Percentiles rank a stretch among this genome's conserved stretches.
These are phyloP conservation scores for Liolophura sinensis DNA, from an alignment of 1,140 invertebrate genomes.

Conservation along the genomic window DNA sequence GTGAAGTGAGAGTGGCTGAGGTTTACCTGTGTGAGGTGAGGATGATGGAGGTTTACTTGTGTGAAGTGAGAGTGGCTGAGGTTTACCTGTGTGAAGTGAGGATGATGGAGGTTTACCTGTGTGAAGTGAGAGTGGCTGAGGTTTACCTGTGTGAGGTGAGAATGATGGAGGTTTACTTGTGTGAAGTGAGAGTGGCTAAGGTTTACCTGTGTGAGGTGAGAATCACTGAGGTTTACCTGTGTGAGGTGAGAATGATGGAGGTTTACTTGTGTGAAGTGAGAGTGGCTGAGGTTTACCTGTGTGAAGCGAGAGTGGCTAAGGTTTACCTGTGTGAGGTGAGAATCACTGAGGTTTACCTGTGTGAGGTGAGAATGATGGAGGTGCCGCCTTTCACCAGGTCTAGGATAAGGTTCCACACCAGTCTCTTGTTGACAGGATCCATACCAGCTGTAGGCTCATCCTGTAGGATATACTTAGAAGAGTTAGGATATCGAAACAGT, in stretches of 20 bases:
- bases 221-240: neutral
- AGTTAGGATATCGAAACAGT: constrained; percentile 78
- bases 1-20: too few relatives aligned
- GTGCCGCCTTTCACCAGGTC: constrained; percentile 35
- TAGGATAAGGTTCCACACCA: constrained; percentile 57
- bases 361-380: constrained; percentile 47
- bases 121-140: neutral
- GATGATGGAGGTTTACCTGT: neutral
- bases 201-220: neutral
- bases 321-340: constrained; percentile 49
- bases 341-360: constrained; percentile 37
- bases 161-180: neutral
- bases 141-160: too few relatives aligned
- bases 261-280: constrained; percentile 2
- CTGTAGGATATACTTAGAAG: constrained; percentile 22
- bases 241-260: neutral
- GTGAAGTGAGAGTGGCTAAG: neutral
- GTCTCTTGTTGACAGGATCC: constrained; percentile 57
- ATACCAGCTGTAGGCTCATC: constrained; percentile 64
- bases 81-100: too few relatives aligned
- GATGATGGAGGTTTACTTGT: too few relatives aligned
- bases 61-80: too few relatives aligned
- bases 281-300: neutral
- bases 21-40: too few relatives aligned
- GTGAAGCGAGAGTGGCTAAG: constrained; percentile 33